Evolutionary conservation across 2,888 invertebrate genomes (phyloP).

Genomic region (Eupithecia subumbrata): DNA sequence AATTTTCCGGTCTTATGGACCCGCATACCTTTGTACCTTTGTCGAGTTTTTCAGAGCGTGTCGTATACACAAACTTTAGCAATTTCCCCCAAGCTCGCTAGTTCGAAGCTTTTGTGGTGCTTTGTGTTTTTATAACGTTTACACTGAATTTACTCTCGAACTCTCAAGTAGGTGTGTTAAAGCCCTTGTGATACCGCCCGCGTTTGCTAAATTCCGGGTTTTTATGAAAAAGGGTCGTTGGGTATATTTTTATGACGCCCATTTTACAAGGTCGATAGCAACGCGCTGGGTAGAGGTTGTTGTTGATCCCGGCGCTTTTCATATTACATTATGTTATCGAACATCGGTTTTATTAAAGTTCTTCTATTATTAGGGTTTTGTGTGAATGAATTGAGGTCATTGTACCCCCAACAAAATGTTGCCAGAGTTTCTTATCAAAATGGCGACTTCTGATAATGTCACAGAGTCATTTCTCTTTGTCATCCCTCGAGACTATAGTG

Average conservation of each 20-base stretch:
- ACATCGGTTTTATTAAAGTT: slow-evolving; percentile 4
- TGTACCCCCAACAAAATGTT: not conserved
- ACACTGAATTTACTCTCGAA: slow-evolving; percentile 36
- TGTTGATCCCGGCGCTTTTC: slow-evolving; percentile 17
- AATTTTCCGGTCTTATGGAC: slow-evolving; percentile 75
- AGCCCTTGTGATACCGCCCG: slow-evolving; percentile 29
- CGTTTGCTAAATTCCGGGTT: slow-evolving; percentile 28
- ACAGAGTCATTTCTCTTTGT: slow-evolving; percentile 30
- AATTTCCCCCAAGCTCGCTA: slow-evolving; percentile 40
- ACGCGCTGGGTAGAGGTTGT: slow-evolving; percentile 1
- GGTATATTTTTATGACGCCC: slow-evolving; percentile 29
- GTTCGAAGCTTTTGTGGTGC: slow-evolving; percentile 30
- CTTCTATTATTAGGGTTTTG: not conserved
- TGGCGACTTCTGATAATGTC: slow-evolving; percentile 24
- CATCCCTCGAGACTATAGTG: slow-evolving; percentile 22
- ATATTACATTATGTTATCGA: slow-evolving; percentile 10
- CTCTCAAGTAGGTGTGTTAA: slow-evolving; percentile 31
- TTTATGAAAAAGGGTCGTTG: slow-evolving; percentile 35
- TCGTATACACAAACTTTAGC: slow-evolving; percentile 65
- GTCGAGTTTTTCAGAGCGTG: slow-evolving; percentile 71
- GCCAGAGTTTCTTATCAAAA: slow-evolving; percentile 16
- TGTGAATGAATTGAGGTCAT: slow-evolving; percentile 10
- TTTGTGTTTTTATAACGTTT: slow-evolving; percentile 41
- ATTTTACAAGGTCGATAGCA: slow-evolving; percentile 31
- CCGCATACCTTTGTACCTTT: slow-evolving; percentile 65